phyloP scores from a whole-genome alignment of 2,797 vertebrate species.

The Calcarius lapponicus region DNA sequence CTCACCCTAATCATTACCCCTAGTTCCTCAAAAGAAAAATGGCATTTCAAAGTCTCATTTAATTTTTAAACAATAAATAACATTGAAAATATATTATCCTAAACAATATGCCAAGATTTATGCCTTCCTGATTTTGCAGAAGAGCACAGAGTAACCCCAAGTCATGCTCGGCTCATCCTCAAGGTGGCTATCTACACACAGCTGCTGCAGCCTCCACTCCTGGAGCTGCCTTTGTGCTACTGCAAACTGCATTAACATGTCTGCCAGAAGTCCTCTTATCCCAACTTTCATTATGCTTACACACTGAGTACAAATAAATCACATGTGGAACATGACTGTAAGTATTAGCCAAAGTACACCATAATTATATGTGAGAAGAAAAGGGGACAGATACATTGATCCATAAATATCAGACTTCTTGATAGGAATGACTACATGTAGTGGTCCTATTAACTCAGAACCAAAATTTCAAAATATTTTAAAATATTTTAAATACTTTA shows the following conservation, averaged over 20 bases:
- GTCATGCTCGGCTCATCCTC: conserved; percentile 26
- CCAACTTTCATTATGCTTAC: background rate
- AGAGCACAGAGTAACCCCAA: fast-evolving
- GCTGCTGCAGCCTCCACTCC: background rate
- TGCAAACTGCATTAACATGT: background rate
- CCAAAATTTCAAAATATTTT: background rate
- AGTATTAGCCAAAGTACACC: background rate
- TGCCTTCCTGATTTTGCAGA: background rate
- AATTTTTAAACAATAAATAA: background rate
- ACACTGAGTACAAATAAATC: background rate
- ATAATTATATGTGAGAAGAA: background rate
- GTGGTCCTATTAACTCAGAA: background rate
- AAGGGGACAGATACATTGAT: background rate
- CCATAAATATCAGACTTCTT: background rate
- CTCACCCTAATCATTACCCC: background rate
- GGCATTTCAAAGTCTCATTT: background rate
- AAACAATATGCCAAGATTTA: background rate
- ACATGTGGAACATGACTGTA: fast-evolving
- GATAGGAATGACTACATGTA: background rate
- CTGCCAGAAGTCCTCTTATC: background rate
- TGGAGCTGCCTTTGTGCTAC: background rate
- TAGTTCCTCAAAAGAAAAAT: background rate
- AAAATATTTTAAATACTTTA: no score
- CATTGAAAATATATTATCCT: background rate
- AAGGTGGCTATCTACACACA: conserved; percentile 42